Base-by-base conservation (phyloP, 1,140 invertebrate species). In the Heliconius melpomene region DNA sequence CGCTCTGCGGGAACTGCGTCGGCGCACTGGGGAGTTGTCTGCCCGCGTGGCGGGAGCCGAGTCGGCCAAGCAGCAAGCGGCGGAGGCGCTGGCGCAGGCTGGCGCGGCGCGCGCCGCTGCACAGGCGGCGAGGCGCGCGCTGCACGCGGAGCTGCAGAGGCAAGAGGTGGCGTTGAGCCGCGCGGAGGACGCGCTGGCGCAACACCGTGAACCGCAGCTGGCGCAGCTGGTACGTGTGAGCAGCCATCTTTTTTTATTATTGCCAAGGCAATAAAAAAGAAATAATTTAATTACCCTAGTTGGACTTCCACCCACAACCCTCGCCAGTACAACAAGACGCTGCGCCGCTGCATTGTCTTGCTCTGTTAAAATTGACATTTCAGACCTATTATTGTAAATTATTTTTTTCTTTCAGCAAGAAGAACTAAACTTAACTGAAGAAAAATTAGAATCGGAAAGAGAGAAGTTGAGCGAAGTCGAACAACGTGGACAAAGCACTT, bases 121-220 rank as follows among this genome's bases (percentile, higher is more conserved):
- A 46, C 79, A 11, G 89, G 88, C 20, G 85, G 85, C 74, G 32
- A 13, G 52, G 72, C 54, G 23, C 50, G 50, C 32, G 26, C 26
- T 50, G n/a, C 81, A 72, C 54, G 20, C 29, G 79, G 50, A 52
- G 6, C 60, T 75, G 70, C 40, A 11, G 71, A 16, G 26, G 20
- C 23, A 71, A 60, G 82, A 26, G 36, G 29, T 38, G 50, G 66
- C 9, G 57, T 32, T 9, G 66, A 26, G 73, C 71, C 11, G 76
- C 50, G 72, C 57, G 76, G 50, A 26, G 52, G 46, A 7, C 23
- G 46, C 38, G 71, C 52, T 23, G 70, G 40, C 70, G 46, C 79
- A 11, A 89, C 50, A 52, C 88, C 20, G 83, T 87, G 81, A 83
- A 78, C 71, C 84, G 85, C 74, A 52, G 7, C 54, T 57, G 54